phyloP scores from a whole-genome alignment of 2,888 invertebrate species.

The Acronicta psi region DNA sequence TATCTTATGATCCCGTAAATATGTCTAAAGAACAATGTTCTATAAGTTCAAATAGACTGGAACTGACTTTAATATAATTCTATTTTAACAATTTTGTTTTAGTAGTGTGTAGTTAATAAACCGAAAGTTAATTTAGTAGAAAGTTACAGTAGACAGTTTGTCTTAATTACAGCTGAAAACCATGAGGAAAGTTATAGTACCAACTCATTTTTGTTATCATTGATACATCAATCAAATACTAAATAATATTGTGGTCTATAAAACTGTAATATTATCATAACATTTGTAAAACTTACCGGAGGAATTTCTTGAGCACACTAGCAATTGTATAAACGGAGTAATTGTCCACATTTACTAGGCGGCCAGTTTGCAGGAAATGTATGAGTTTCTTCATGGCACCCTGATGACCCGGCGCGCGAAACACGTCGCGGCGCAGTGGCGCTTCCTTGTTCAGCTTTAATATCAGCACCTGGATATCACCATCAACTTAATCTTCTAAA shows the following conservation, averaged over 20 bases:
- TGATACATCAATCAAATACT: too few species aligned
- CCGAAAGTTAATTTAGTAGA: too few species aligned
- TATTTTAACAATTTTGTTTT: too few species aligned
- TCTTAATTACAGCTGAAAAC: too few species aligned
- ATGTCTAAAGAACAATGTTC: too few species aligned
- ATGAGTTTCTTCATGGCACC: constrained; percentile 98
- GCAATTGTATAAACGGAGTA: constrained; percentile 99
- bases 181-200: too few species aligned
- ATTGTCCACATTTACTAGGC: constrained; percentile 97
- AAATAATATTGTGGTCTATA: neutral
- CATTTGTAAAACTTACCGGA: constrained; percentile 83
- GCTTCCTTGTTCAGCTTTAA: constrained; percentile 98
- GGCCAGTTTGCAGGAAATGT: constrained; percentile 96
- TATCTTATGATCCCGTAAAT: too few species aligned
- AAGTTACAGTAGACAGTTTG: too few species aligned
- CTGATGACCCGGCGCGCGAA: constrained; percentile 98
- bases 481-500: constrained; percentile 34
- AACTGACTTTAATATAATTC: too few species aligned
- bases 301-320: constrained; percentile 99
- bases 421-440: constrained; percentile 97
- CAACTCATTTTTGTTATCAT: neutral
- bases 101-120: too few species aligned
- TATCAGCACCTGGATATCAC: constrained; percentile 92
- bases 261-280: too few species aligned
- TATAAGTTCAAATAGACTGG: too few species aligned